These are phyloP conservation scores for Sebastes iracundus DNA, from an alignment of 2,797 vertebrate genomes.

Conservation along the genomic window DNA sequence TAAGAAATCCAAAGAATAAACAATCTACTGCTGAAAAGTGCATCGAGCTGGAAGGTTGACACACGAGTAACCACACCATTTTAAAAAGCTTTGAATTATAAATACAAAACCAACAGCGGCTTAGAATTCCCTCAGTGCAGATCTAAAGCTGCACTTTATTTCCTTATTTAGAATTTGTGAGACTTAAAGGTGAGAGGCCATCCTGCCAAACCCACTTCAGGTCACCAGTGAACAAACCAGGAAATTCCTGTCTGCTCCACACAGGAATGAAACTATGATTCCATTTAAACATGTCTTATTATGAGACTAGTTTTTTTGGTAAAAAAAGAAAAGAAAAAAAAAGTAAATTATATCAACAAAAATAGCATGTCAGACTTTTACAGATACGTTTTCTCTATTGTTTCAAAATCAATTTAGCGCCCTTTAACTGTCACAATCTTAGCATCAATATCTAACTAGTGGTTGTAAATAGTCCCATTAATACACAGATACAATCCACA, in stretches of 20 bases:
- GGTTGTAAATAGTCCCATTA: neutral
- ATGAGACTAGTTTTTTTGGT: neutral
- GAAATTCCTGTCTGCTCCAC: conserved; percentile 37
- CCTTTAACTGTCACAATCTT: neutral
- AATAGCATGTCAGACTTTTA: neutral
- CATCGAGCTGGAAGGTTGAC: neutral
- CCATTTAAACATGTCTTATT: neutral
- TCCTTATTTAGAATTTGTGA: neutral
- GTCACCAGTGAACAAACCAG: conserved; percentile 35
- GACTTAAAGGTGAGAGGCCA: neutral
- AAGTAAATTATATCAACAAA: neutral
- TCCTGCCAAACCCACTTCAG: conserved; percentile 28
- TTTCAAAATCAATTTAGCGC: neutral
- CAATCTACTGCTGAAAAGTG: neutral
- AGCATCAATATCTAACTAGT: neutral
- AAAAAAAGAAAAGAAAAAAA: neutral
- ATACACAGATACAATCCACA: neutral
- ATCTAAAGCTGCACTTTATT: neutral
- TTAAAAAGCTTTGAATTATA: conserved; percentile 1
- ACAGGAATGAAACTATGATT: neutral
- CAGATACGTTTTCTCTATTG: neutral
- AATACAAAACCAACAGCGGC: neutral
- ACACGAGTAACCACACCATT: neutral
- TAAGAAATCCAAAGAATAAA: neutral
- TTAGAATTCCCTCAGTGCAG: neutral